Percentiles rank a stretch among this genome's conserved stretches.
Evolutionary conservation across 1,140 invertebrate genomes (phyloP).

Genomic region (Drosophila persimilis): DNA sequence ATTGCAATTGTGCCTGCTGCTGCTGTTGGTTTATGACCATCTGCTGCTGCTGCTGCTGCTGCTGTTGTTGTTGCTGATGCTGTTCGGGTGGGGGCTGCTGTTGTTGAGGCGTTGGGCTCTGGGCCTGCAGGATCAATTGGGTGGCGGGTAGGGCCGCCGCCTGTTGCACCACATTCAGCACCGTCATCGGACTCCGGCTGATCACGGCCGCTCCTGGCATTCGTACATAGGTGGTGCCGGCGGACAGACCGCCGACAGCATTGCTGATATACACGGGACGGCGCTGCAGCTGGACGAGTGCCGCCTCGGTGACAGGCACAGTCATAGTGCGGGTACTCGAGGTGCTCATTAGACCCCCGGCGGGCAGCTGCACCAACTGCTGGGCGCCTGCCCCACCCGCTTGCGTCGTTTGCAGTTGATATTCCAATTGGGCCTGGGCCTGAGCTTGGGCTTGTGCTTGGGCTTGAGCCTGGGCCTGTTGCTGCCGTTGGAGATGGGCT

Average conservation of each 20-base stretch:
- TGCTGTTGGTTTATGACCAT: slow-evolving; percentile 36
- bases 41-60: slow-evolving; percentile 20
- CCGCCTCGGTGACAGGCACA: slow-evolving; percentile 74
- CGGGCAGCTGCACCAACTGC: slow-evolving; percentile 70
- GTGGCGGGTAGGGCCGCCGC: slow-evolving; percentile 50
- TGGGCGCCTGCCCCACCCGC: slow-evolving; percentile 28
- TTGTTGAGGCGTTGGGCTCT: slow-evolving; percentile 25
- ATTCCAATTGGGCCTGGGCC: slow-evolving; percentile 41
- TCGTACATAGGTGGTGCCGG: slow-evolving; percentile 69
- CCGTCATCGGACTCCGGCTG: slow-evolving; percentile 80
- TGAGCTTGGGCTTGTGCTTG: slow-evolving; percentile 18
- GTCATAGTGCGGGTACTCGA: slow-evolving; percentile 62
- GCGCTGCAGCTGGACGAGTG: slow-evolving; percentile 73
- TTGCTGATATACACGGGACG: slow-evolving; percentile 80
- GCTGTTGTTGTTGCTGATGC: slow-evolving; percentile 27
- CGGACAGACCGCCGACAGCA: slow-evolving; percentile 59
- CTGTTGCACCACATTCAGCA: slow-evolving; percentile 79
- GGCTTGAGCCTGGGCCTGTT: slow-evolving; percentile 1
- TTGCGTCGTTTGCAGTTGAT: slow-evolving; percentile 26
- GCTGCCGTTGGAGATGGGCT: slow-evolving; percentile 12
- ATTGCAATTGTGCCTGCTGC: slow-evolving; percentile 14
- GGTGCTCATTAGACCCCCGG: slow-evolving; percentile 76
- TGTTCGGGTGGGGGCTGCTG: slow-evolving; percentile 16
- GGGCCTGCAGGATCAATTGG: slow-evolving; percentile 71
- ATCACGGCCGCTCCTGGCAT: slow-evolving; percentile 75